These are phyloP conservation scores for Apis florea DNA, from an alignment of 1,140 invertebrate species.

Conservation along the genomic window DNA sequence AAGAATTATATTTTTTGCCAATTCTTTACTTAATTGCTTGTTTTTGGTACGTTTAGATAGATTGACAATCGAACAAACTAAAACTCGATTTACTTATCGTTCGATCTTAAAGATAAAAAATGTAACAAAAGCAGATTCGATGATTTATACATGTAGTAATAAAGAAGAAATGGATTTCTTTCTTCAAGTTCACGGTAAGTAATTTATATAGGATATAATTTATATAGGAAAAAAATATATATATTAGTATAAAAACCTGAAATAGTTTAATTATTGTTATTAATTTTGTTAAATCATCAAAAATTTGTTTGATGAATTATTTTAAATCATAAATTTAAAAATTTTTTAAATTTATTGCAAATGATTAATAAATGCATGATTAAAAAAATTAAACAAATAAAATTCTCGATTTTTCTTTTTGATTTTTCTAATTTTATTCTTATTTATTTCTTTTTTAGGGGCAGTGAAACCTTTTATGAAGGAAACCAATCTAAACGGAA, in stretches of 20 bases:
- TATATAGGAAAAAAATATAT: background rate
- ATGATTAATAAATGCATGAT: too few species aligned
- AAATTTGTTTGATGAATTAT: too few species aligned
- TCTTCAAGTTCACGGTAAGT: slow-evolving; percentile 65
- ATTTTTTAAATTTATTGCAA: too few species aligned
- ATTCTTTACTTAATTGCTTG: background rate
- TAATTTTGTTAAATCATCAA: too few species aligned
- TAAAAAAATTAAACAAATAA: background rate
- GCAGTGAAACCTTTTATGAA: slow-evolving; percentile 24
- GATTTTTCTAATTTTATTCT: too few species aligned
- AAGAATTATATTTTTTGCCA: background rate
- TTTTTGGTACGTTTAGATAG: slow-evolving; percentile 55
- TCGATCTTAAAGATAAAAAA: slow-evolving; percentile 63
- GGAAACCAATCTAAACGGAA: slow-evolving; percentile 65
- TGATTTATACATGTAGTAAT: slow-evolving; percentile 65
- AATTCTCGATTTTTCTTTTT: background rate
- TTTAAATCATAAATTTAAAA: too few species aligned
- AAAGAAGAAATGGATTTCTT: slow-evolving; percentile 48
- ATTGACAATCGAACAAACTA: slow-evolving; percentile 37
- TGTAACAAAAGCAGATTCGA: slow-evolving; percentile 61
- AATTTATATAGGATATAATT: slow-evolving; percentile 3
- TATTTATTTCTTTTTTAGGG: slow-evolving; percentile 59
- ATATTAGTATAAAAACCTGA: background rate
- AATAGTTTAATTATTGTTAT: background rate
- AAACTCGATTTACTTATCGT: slow-evolving; percentile 67